Percentiles rank a stretch among this genome's conserved stretches.
phyloP scores from a whole-genome alignment of 2,888 invertebrate genomes.

The Drosophila affinis region DNA sequence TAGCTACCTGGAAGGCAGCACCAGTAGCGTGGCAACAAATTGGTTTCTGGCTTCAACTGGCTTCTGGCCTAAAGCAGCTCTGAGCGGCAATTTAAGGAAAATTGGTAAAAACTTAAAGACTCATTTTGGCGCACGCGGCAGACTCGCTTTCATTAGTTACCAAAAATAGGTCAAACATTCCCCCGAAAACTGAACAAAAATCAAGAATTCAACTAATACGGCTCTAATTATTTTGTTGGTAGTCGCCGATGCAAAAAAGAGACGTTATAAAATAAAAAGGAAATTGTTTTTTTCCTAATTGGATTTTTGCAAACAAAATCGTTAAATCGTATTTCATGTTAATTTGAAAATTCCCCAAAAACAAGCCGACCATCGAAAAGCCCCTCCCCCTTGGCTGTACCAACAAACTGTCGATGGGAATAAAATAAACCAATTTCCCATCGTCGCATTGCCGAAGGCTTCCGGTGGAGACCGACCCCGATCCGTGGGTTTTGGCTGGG shows the following conservation, averaged over 20 bases:
- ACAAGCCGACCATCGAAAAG: not conserved
- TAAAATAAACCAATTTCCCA: constrained; percentile 77
- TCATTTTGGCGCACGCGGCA: too few relatives aligned
- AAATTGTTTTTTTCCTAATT: constrained; percentile 59
- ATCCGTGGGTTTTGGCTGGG: not conserved
- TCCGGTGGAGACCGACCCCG: constrained; percentile 13
- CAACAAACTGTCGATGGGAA: constrained; percentile 58
- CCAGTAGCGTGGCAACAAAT: too few relatives aligned
- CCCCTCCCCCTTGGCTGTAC: not conserved
- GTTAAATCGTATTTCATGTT: constrained; percentile 73
- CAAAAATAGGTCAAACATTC: not conserved
- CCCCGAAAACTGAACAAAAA: not conserved
- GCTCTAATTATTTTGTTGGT: constrained; percentile 31
- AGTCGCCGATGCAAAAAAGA: constrained; percentile 25
- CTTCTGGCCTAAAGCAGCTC: too few relatives aligned
- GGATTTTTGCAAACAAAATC: constrained; percentile 49
- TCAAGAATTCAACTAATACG: constrained; percentile 18
- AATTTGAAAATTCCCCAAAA: constrained; percentile 63
- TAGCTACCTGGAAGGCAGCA: constrained; percentile 3
- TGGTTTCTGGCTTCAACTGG: too few relatives aligned
- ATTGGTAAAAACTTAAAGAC: too few relatives aligned
- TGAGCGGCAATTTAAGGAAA: too few relatives aligned
- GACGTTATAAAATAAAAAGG: constrained; percentile 49
- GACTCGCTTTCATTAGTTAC: not conserved
- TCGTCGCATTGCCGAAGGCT: constrained; percentile 62